Conservation (phyloP, 2,113 vertebrate genomes). For the Mystacornis crossleyi region DNA sequence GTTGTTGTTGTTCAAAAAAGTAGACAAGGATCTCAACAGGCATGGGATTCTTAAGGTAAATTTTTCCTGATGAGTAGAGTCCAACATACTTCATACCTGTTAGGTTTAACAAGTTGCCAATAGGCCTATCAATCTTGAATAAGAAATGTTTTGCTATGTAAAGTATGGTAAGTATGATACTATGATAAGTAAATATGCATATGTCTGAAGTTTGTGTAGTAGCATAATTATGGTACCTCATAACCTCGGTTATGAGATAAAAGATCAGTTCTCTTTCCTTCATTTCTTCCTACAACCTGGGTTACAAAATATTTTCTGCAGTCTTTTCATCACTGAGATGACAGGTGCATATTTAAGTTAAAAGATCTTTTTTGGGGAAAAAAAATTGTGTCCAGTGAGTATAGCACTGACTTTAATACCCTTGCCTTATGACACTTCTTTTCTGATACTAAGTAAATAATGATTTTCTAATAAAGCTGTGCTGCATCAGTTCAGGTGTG, state of each 20-base stretch:
- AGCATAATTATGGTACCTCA: background rate
- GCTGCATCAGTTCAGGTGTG: background rate
- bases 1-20: background rate
- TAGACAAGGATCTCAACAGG: background rate
- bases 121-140: background rate
- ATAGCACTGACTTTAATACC: background rate
- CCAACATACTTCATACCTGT: rapidly evolving
- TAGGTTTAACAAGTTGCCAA: background rate
- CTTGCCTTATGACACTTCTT: background rate
- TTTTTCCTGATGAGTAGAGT: background rate
- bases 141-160: background rate
- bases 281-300: background rate
- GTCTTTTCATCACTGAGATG: background rate
- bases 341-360: background rate
- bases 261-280: background rate
- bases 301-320: rapidly evolving
- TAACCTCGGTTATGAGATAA: background rate
- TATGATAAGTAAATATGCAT: background rate
- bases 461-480: background rate
- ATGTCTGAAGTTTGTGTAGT: background rate
- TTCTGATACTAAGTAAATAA: background rate
- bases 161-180: too few relatives aligned
- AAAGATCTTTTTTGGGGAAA: background rate
- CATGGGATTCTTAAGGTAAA: background rate
- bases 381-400: background rate